Conservation (phyloP, 2,888 invertebrate species). For the Rotaria socialis region DNA sequence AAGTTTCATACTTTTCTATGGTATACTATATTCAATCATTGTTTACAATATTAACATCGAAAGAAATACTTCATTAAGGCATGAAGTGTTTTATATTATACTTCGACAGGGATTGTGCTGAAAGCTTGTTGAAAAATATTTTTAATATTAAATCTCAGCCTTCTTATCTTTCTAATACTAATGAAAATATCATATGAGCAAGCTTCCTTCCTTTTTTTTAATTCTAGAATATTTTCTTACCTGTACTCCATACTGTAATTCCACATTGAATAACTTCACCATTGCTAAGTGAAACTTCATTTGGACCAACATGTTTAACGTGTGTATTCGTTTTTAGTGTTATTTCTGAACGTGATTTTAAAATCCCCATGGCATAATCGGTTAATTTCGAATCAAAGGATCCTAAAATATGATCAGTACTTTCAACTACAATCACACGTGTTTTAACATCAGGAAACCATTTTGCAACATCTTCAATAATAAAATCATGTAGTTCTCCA, state of each 20-base stretch:
- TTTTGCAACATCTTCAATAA: conserved; percentile 47
- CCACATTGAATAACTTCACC: conserved; percentile 58
- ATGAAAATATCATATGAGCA: too few species aligned
- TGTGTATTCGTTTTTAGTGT: background rate
- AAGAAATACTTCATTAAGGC: too few species aligned
- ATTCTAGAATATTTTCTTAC: conserved; percentile 51
- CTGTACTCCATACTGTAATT: conserved; percentile 60
- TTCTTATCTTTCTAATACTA: conserved; percentile 46
- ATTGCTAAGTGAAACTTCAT: conserved; percentile 53
- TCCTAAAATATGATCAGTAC: conserved; percentile 32
- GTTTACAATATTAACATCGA: too few species aligned
- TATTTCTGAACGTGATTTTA: background rate
- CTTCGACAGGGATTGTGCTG: too few species aligned
- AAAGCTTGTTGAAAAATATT: too few species aligned
- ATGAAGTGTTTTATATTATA: too few species aligned
- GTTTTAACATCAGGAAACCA: conserved; percentile 36
- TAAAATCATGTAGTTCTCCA: conserved; percentile 60
- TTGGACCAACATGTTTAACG: conserved; percentile 52
- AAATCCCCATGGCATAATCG: conserved; percentile 3
- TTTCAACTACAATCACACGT: background rate
- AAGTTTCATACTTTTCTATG: too few species aligned
- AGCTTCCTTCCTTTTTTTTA: conserved; percentile 46
- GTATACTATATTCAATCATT: too few species aligned
- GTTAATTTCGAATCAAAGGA: background rate
- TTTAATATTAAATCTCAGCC: background rate